These are phyloP conservation scores for Sitobion miscanthi DNA, from an alignment of 1,140 invertebrate genomes.

Conservation along the genomic window DNA sequence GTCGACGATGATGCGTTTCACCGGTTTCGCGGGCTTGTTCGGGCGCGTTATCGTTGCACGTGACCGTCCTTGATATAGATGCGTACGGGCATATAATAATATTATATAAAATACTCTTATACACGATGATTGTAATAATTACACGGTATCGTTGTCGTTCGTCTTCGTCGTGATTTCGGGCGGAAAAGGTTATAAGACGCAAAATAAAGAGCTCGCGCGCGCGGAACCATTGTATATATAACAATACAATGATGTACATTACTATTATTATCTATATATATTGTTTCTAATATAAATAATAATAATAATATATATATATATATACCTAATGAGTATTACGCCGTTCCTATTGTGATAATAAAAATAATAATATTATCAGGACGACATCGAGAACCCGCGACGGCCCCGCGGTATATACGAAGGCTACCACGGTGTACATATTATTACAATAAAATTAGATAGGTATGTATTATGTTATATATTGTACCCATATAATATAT, in stretches of 20 bases:
- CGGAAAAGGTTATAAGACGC: not conserved
- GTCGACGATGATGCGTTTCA: not conserved
- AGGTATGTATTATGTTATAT: not conserved
- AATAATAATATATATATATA: too few relatives aligned
- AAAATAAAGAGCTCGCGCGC: not conserved
- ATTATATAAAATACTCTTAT: not conserved
- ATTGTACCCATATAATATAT: too few relatives aligned
- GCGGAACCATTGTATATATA: not conserved
- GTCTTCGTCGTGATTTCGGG: not conserved
- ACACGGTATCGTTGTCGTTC: not conserved
- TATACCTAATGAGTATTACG: not conserved
- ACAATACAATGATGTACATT: not conserved
- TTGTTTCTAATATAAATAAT: not conserved
- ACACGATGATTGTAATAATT: not conserved
- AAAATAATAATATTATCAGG: not conserved
- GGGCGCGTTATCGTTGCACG: not conserved
- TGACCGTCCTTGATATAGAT: constrained; percentile 50
- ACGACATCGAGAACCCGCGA: not conserved
- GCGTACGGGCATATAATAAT: not conserved
- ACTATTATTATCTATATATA: not conserved
- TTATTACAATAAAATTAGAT: not conserved
- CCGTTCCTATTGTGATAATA: not conserved
- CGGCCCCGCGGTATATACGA: not conserved
- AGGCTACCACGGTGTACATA: not conserved
- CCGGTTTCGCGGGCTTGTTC: constrained; percentile 12